These are phyloP conservation scores for Frieseomelitta varia DNA, from an alignment of 1,140 invertebrate species.

Conservation along the genomic window DNA sequence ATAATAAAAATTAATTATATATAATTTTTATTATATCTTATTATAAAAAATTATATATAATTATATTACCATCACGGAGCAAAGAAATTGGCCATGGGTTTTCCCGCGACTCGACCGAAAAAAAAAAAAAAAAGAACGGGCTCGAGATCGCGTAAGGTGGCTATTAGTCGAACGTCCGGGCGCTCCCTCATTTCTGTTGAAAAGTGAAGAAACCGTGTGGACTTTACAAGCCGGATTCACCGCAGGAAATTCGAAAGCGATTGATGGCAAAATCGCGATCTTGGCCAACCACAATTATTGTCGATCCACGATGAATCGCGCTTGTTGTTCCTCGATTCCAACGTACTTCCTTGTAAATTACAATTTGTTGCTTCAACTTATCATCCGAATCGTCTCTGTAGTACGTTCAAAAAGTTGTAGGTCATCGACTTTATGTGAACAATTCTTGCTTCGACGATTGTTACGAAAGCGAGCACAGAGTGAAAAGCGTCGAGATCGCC, in stretches of 20 bases:
- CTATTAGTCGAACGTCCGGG: slow-evolving; percentile 16
- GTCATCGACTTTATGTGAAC: not conserved
- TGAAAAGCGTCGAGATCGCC: not conserved
- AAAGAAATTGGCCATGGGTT: too few relatives aligned
- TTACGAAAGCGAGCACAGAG: not conserved
- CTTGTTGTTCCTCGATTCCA: not conserved
- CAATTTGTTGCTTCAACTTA: not conserved
- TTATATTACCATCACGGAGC: too few relatives aligned
- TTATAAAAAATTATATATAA: too few relatives aligned
- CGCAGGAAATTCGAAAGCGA: slow-evolving; percentile 50
- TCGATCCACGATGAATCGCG: not conserved
- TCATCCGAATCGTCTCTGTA: not conserved
- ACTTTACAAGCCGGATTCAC: slow-evolving; percentile 36
- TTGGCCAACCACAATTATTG: not conserved
- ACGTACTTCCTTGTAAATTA: not conserved
- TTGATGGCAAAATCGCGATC: slow-evolving; percentile 38
- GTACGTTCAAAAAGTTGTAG: not conserved
- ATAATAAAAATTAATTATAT: too few relatives aligned
- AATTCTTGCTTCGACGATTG: not conserved
- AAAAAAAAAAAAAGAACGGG: not conserved
- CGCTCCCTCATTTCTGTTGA: slow-evolving; percentile 34
- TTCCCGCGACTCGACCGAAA: slow-evolving; percentile 5
- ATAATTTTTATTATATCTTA: too few relatives aligned
- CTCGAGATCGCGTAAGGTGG: slow-evolving; percentile 23
- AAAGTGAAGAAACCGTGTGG: slow-evolving; percentile 31